Base-by-base conservation (phyloP, 2,888 invertebrate genomes). In the Caenorhabditis angaria region DNA sequence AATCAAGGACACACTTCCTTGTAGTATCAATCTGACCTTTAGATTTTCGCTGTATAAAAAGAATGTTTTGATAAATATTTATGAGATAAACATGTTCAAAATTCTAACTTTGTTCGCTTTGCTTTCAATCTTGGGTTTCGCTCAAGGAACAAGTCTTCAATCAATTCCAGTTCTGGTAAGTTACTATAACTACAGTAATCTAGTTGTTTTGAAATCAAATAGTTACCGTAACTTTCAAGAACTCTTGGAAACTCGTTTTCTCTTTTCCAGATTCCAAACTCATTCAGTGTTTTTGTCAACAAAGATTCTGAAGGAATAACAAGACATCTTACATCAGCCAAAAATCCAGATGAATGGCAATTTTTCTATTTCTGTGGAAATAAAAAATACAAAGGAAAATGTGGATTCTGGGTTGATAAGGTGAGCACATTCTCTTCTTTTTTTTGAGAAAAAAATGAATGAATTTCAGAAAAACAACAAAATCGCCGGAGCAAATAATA, bases 321-420 rank as follows among this genome's bases (percentile, higher is more conserved):
- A 12, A 20, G 50, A 24, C 50, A 24, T n/a, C 22, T 50, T 3
- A 20, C n/a, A 3, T 24, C 22, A 24, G 5, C 24, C 24, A 50
- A 20, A 24, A 50, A 50, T 6, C 50, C 20, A 50, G 50, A 50
- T 22, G 50, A 50, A 50, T 50, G 50, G 50, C 50, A 50, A 50
- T 50, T 50, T 12, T 50, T 4, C 24, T 24, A 50, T 22, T 50
- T 50, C 22, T 50, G 50, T 50, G 41, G 41, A 14, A 50, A 50
- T 24, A 18, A 3, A 18, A 48, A 48, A 18, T 8, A 50, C 24
- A 24, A 20, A 22, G 24, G 12, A 12, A 50, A 20, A 4, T 50
- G 50, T 50, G 50, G 50, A 50, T 20, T 50, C 12, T 50, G 50
- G 50, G 50, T 50, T 4, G 50, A 50, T 50, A 12, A 8, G 50